Evolutionary conservation across 2,888 invertebrate species (phyloP).

Genomic region (Thecocarcelia acutangulata): DNA sequence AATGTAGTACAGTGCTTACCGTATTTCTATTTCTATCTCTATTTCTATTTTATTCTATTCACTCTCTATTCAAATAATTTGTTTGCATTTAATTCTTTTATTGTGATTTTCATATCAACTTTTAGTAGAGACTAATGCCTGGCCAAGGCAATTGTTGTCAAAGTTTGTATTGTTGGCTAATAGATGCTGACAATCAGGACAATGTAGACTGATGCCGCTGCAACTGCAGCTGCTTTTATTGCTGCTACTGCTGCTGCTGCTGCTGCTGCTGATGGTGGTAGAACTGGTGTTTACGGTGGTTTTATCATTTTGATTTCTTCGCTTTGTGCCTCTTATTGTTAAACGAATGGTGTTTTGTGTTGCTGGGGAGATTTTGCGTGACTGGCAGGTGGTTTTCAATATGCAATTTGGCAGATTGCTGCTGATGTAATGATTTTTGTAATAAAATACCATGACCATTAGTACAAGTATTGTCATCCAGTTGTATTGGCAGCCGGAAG

Average conservation of each 20-base stretch:
- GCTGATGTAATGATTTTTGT: constrained; percentile 73
- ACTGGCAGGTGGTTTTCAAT: constrained; percentile 40
- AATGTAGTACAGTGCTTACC: constrained; percentile 38
- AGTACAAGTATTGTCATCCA: constrained; percentile 79
- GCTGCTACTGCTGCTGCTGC: too few species aligned
- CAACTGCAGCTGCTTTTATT: too few species aligned
- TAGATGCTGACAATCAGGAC: constrained; percentile 52
- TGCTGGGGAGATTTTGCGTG: neutral
- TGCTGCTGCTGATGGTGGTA: too few species aligned
- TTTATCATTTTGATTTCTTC: constrained; percentile 15
- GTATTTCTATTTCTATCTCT: constrained; percentile 24
- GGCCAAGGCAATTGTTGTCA: constrained; percentile 40
- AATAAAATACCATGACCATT: constrained; percentile 76
- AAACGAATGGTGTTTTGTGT: neutral
- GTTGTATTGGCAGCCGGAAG: constrained; percentile 81
- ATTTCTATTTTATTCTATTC: constrained; percentile 21
- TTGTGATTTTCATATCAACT: constrained; percentile 55
- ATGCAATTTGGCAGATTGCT: constrained; percentile 51
- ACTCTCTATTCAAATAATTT: constrained; percentile 40
- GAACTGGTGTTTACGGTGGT: constrained; percentile 35
- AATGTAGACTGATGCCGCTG: constrained; percentile 25
- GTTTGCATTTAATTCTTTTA: constrained; percentile 22
- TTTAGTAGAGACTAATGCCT: constrained; percentile 34
- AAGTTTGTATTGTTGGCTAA: constrained; percentile 52
- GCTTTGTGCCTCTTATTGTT: constrained; percentile 13